phyloP scores from a whole-genome alignment of 2,888 invertebrate species.

The Sericinus montela region DNA sequence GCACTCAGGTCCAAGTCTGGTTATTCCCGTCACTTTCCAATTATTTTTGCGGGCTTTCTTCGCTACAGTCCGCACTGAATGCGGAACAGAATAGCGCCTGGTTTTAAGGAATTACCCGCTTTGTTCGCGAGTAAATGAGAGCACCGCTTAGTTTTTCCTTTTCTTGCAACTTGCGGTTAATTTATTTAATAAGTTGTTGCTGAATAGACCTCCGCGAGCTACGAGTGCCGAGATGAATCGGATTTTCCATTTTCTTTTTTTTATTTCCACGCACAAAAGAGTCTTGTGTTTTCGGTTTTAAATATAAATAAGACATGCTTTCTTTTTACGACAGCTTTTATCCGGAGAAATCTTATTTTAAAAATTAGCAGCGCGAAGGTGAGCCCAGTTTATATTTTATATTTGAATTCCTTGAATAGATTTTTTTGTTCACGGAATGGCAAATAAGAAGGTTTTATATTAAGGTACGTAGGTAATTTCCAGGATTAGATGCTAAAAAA shows the following conservation, averaged over 20 bases:
- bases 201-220: constrained; percentile 59
- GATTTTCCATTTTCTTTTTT: constrained; percentile 56
- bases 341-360: constrained; percentile 20
- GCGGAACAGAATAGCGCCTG: constrained; percentile 54
- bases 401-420: constrained; percentile 17
- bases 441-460: constrained; percentile 18
- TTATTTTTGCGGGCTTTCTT: constrained; percentile 75
- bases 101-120: constrained; percentile 70
- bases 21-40: constrained; percentile 73
- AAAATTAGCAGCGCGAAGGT: constrained; percentile 20
- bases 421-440: constrained; percentile 17
- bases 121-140: constrained; percentile 54
- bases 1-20: constrained; percentile 29
- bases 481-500: constrained; percentile 15
- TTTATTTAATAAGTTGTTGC: constrained; percentile 76
- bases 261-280: constrained; percentile 33
- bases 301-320: constrained; percentile 28
- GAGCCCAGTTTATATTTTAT: constrained; percentile 17
- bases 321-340: constrained; percentile 21
- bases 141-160: constrained; percentile 68
- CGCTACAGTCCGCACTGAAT: constrained; percentile 57
- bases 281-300: constrained; percentile 32
- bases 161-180: constrained; percentile 70
- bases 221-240: constrained; percentile 58
- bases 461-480: constrained; percentile 18